Percentiles rank a stretch among this genome's conserved stretches.
Evolutionary conservation across 1,140 invertebrate genomes (phyloP).

Genomic region (Lordiphosa collinella): DNA sequence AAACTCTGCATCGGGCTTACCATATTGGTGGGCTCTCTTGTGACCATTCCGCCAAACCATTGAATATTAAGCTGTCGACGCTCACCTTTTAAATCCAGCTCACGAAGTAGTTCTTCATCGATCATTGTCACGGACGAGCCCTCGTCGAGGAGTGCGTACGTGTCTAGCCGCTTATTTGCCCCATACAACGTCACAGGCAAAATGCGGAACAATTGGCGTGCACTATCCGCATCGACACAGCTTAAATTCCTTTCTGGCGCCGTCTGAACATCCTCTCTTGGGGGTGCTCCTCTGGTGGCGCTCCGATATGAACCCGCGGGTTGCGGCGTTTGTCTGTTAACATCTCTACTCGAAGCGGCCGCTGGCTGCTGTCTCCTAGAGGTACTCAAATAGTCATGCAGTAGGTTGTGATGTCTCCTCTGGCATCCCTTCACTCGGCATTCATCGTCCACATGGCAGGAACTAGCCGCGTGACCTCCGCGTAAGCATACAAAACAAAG

Average conservation of each 20-base stretch:
- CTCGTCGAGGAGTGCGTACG: constrained; percentile 6
- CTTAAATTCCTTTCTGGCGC: not conserved
- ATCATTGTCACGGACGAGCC: constrained; percentile 5
- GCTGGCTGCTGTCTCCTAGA: not conserved
- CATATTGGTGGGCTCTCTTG: too few relatives aligned
- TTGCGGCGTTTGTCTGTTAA: not conserved
- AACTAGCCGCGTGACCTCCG: not conserved
- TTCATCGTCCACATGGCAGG: not conserved
- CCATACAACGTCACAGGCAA: not conserved
- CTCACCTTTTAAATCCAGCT: constrained; percentile 2
- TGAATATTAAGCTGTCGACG: constrained; percentile 4
- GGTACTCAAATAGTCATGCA: not conserved
- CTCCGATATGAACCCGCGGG: not conserved
- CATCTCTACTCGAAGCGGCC: not conserved
- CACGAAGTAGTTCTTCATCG: not conserved
- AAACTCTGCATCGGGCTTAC: too few relatives aligned
- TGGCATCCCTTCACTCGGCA: not conserved
- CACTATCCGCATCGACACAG: not conserved
- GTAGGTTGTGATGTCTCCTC: not conserved
- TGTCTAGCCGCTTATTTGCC: not conserved
- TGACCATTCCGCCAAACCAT: constrained; percentile 3
- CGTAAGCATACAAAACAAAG: not conserved
- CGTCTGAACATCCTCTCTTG: not conserved
- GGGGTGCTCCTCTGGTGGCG: not conserved
- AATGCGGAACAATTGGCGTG: not conserved